Evolutionary conservation across 2,888 invertebrate genomes (phyloP).

Genomic region (Anthophora plumipes): DNA sequence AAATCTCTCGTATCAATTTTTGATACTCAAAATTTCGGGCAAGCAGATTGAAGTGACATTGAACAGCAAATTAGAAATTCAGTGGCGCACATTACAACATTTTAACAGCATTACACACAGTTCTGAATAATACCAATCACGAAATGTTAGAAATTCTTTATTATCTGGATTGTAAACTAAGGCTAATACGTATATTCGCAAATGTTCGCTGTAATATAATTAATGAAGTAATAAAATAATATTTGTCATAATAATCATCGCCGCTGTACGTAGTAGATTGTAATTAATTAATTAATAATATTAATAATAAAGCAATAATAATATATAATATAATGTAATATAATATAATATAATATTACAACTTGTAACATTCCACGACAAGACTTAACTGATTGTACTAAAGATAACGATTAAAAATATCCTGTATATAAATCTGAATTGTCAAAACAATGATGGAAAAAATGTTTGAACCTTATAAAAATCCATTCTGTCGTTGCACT

Average conservation of each 20-base stretch:
- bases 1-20: neutral
- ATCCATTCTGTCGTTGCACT: conserved; percentile 35
- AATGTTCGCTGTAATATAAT: conserved; percentile 45
- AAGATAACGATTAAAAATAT: conserved; percentile 58
- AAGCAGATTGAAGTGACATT: neutral
- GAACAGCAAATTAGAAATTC: no score
- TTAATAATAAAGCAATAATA: conserved; percentile 66
- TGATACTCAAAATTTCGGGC: neutral
- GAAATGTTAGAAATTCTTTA: conserved; percentile 65
- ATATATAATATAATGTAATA: conserved; percentile 46
- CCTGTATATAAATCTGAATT: conserved; percentile 51
- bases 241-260: conserved; percentile 43
- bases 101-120: neutral
- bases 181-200: conserved; percentile 47
- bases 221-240: conserved; percentile 53
- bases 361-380: conserved; percentile 76
- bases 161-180: conserved; percentile 46
- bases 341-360: conserved; percentile 69
- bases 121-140: conserved; percentile 4
- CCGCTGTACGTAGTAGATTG: conserved; percentile 35
- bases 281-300: no score
- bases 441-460: conserved; percentile 45
- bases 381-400: conserved; percentile 45
- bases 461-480: conserved; percentile 67
- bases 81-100: neutral